Percentiles rank a stretch among this genome's conserved stretches.
Conservation (phyloP, 2,113 vertebrate genomes). For the Mobula hypostoma region DNA sequence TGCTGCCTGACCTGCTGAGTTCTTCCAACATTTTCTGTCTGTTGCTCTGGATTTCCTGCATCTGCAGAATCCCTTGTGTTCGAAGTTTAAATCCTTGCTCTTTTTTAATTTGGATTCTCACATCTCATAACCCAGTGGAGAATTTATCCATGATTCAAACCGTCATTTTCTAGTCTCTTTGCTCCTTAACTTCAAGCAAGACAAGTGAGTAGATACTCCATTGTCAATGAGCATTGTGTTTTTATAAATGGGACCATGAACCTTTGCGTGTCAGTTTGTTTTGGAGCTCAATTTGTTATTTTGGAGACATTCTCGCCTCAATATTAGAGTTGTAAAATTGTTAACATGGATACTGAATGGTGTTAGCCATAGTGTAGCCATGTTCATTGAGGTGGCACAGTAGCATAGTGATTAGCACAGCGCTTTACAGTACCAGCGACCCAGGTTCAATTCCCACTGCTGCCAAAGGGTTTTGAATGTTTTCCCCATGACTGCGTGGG, state of each 20-base stretch:
- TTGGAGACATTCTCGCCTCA: not conserved
- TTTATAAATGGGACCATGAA: not conserved
- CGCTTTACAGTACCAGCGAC: no score
- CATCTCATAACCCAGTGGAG: not conserved
- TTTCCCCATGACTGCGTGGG: no score
- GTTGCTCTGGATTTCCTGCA: no score
- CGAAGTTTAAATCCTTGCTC: not conserved
- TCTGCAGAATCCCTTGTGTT: no score
- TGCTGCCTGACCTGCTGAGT: no score
- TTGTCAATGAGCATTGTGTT: not conserved
- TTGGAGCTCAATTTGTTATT: not conserved
- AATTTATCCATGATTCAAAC: not conserved
- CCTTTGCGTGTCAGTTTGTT: not conserved
- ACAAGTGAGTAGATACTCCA: not conserved
- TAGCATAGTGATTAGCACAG: no score
- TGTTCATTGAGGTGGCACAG: no score
- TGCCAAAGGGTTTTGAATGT: no score
- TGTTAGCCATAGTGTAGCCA: no score
- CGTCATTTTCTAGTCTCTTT: not conserved
- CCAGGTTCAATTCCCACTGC: no score
- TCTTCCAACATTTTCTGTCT: no score
- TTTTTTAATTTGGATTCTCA: not conserved
- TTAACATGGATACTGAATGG: no score
- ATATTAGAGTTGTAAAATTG: not conserved
- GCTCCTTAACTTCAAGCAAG: not conserved